Conservation (phyloP, 2,888 invertebrate species). For the Eupithecia insigniata region DNA sequence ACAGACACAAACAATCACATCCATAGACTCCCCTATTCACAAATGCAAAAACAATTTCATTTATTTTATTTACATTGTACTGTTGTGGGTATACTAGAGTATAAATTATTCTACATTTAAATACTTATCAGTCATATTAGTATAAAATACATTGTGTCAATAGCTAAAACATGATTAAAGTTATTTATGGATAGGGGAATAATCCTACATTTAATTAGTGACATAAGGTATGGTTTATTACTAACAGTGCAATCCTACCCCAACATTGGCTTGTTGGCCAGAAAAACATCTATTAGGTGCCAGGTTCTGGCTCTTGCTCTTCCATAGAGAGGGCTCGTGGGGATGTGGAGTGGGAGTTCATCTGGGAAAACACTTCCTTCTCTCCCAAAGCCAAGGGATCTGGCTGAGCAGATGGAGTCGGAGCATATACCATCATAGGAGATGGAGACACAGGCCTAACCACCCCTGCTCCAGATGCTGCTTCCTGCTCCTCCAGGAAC, state of each 20-base stretch:
- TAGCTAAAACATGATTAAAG: slow-evolving; percentile 41
- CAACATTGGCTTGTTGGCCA: slow-evolving; percentile 58
- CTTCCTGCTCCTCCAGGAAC: slow-evolving; percentile 94
- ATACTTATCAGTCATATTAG: slow-evolving; percentile 51
- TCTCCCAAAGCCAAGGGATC: slow-evolving; percentile 79
- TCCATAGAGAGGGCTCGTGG: slow-evolving; percentile 72
- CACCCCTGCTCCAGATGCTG: slow-evolving; percentile 86
- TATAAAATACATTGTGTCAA: slow-evolving; percentile 50
- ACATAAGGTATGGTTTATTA: slow-evolving; percentile 50
- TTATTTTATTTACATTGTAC: slow-evolving; percentile 75
- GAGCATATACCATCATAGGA: slow-evolving; percentile 84
- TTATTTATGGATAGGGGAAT: slow-evolving; percentile 63
- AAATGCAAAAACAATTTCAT: slow-evolving; percentile 58
- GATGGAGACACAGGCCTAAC: slow-evolving; percentile 84
- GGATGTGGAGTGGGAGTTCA: slow-evolving; percentile 71
- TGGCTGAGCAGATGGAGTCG: slow-evolving; percentile 73
- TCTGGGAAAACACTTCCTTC: slow-evolving; percentile 80
- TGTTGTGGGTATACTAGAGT: slow-evolving; percentile 54
- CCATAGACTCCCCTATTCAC: slow-evolving; percentile 61
- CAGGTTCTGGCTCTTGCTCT: slow-evolving; percentile 74
- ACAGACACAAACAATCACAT: slow-evolving; percentile 46
- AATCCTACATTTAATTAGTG: slow-evolving; percentile 34
- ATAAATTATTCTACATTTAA: slow-evolving; percentile 44
- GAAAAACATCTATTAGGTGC: slow-evolving; percentile 73
- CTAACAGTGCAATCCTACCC: slow-evolving; percentile 65